Conservation (phyloP, 1,140 invertebrate genomes). For the Macrobrachium rosenbergii region DNA sequence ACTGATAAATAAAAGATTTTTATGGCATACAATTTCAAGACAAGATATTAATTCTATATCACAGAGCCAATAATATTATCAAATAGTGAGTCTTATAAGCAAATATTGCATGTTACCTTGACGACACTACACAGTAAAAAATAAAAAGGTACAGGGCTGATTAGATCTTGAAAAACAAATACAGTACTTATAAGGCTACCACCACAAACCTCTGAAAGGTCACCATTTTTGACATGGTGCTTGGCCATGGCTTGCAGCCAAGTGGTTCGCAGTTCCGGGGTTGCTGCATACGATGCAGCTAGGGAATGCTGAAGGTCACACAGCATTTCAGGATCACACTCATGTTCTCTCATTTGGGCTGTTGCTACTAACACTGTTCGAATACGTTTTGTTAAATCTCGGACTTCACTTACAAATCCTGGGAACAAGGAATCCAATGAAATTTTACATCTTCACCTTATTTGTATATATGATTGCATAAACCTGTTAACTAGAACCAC, state of each 20-base stretch:
- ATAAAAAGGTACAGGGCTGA: background rate
- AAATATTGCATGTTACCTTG: too few relatives aligned
- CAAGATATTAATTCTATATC: too few relatives aligned
- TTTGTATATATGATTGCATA: background rate
- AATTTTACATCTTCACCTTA: background rate
- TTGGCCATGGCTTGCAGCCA: slow-evolving; percentile 93
- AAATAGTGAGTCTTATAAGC: too few relatives aligned
- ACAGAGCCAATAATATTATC: too few relatives aligned
- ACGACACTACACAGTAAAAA: background rate
- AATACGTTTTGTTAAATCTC: slow-evolving; percentile 91
- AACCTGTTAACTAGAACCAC: background rate
- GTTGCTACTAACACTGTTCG: slow-evolving; percentile 94
- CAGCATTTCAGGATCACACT: slow-evolving; percentile 90
- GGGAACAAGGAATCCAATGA: background rate
- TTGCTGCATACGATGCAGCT: slow-evolving; percentile 94
- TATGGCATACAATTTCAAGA: too few relatives aligned
- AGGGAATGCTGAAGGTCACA: slow-evolving; percentile 93
- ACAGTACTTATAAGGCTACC: slow-evolving; percentile 31
- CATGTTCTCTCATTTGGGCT: slow-evolving; percentile 89
- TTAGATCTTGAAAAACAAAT: background rate
- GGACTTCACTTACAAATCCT: slow-evolving; percentile 89
- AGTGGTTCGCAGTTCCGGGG: slow-evolving; percentile 90
- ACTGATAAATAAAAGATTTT: too few relatives aligned
- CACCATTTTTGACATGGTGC: slow-evolving; percentile 82
- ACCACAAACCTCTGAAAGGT: slow-evolving; percentile 81